Evolutionary conservation across 2,888 invertebrate genomes (phyloP).

Genomic region (Strigamia transsilvanica): DNA sequence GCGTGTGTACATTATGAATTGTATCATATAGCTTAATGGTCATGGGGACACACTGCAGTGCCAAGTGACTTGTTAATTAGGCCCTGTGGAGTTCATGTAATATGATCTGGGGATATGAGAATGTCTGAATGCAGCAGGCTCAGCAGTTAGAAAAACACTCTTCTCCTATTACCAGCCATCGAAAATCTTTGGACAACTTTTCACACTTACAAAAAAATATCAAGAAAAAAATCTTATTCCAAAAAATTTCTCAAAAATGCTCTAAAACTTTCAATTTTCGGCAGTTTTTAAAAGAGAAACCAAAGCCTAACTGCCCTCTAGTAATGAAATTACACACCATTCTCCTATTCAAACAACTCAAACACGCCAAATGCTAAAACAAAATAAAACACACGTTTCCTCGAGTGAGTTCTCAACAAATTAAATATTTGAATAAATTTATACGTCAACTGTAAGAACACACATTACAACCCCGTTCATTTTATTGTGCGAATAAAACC

Average conservation of each 20-base stretch:
- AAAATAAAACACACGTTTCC: not conserved
- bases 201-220: not conserved
- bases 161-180: conserved; percentile 3
- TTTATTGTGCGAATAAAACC: conserved; percentile 8
- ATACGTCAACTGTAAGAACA: not conserved
- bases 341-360: not conserved
- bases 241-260: not conserved
- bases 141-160: conserved; percentile 1
- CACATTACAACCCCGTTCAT: not conserved
- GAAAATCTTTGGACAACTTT: not conserved
- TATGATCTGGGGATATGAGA: not conserved
- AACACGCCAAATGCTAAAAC: not conserved
- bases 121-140: conserved; percentile 8
- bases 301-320: not conserved
- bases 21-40: conserved; percentile 6
- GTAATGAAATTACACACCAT: conserved; percentile 8
- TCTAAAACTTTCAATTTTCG: not conserved
- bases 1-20: not conserved
- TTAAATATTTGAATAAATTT: not conserved
- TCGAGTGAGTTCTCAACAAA: not conserved
- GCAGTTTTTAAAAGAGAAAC: not conserved
- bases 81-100: conserved; percentile 8
- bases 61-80: conserved; percentile 8
- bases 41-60: conserved; percentile 8
- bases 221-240: not conserved